A percentile compares a stretch with the other conserved stretches of the same genome.
Evolutionary conservation across 1,140 invertebrate species (phyloP).

Genomic region (Copidosoma floridanum): DNA sequence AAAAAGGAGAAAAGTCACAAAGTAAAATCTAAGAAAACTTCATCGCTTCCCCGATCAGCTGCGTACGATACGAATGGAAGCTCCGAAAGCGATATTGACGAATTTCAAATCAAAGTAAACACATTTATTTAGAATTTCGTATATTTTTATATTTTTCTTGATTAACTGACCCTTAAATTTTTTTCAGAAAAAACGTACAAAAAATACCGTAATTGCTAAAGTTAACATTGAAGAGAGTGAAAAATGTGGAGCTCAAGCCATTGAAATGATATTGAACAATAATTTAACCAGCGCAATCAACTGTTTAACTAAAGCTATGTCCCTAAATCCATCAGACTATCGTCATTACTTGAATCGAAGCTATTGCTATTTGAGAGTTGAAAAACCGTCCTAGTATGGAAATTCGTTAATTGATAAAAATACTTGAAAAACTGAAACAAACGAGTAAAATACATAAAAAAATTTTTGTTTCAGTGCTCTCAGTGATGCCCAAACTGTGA

Average conservation of each 20-base stretch:
- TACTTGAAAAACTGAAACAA: neutral
- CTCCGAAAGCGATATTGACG: too few species aligned
- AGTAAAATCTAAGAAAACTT: too few species aligned
- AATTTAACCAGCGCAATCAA: neutral
- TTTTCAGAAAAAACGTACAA: neutral
- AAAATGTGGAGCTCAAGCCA: neutral
- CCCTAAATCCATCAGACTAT: neutral
- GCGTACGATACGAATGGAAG: too few species aligned
- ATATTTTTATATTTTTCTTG: neutral
- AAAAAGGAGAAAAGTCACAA: too few species aligned
- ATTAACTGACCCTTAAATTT: neutral
- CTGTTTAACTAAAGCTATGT: neutral
- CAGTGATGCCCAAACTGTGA: conserved; percentile 3
- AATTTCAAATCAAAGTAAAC: neutral
- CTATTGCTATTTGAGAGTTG: conserved; percentile 4
- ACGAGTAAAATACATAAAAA: neutral
- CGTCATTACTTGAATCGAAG: conserved; percentile 7
- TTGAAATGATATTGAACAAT: neutral
- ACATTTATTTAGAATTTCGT: neutral
- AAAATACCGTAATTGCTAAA: neutral
- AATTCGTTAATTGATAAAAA: neutral
- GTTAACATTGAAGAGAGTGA: neutral
- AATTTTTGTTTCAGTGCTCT: conserved; percentile 1
- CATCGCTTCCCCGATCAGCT: too few species aligned
- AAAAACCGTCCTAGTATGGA: neutral